Base-by-base conservation (phyloP, 2,797 vertebrate species). In the Linurgus olivaceus region DNA sequence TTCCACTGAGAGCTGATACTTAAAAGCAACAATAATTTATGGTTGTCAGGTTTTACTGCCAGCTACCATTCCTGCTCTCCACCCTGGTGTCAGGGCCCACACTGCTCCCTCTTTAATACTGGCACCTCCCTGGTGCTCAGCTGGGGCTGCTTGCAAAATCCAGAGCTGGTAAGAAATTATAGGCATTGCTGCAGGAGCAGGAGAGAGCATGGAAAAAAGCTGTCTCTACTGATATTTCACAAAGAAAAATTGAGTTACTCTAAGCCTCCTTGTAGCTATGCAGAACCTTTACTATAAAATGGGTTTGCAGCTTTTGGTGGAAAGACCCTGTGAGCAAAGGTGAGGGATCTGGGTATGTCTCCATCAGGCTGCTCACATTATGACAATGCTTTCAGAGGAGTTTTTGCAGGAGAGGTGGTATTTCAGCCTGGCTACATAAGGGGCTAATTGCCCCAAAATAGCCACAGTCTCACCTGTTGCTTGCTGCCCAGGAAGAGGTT, bases 11-110 rank as follows among this genome's bases (percentile, higher is more conserved):
- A 73, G 16, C 26, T 52, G 48, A 57, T 55, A 71, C 57, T 63
- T 74, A 83, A 77, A 88, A 94, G 68, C 65, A 71, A 48, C 55
- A 31, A 90, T 76, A 80, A 86, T 88, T 88, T 90, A n/a, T 74
- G 25, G 59, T 35, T 94, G 76, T 55, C 74, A 79, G 71, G n/a
- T 58, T 80, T 80, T 67, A 48, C 48, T 93, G 33, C 5, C 71
- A 59, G 48, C 40, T 73, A 55, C 55, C 10, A 17, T 45, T 66
- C 24, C 45, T 19, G 40, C 48, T 59, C 48, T 73, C 45, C 45
- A 66, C 10, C 42, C 17, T 4, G 8, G 8, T 25, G 61, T 82
- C 1, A 0, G 54, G 38, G 38, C 55, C 29, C 7, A 7, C 4
- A 0, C 50, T 65, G 35, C 8, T 28, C n/a, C 26, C 13, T 91